Evolutionary conservation across 2,888 invertebrate species (phyloP), one percentile per base, ranked within the genome.

Genomic region (Pandemis heparana): DNA sequence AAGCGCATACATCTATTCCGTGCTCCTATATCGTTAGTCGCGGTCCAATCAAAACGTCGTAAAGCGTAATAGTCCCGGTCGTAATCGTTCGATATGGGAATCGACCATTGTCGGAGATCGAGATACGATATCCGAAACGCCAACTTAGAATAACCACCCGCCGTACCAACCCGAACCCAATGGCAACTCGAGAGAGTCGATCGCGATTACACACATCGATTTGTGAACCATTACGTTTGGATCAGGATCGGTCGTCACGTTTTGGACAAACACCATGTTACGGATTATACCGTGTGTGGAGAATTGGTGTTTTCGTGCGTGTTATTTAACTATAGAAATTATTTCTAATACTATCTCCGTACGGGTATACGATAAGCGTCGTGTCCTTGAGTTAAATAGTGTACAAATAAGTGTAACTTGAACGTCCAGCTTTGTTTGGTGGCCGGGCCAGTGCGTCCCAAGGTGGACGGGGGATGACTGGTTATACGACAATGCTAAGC

Each of bases 1-100:
- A 79, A 79, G 79, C 79, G 75, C 79, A 76, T 76, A 82, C 82
- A 76, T 79, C 80, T 81, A 83, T 87, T 88, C 82, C 92, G 92
- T 92, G 92, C 87, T 87, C 85, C 85, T 83, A 83, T 89, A 87
- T 89, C 88, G 90, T 92, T 92, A 89, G 91, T 89, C 84, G 82
- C 87, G 87, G 85, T 83, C 89, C 89, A 92, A 92, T 93, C 92
- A 89, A 90, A 94, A 82, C 82, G 85, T 90, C 89, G 89, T 92
- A 92, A 93, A 93, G 82, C 82, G 85, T 92, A 89, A 92, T 92
- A 85, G 89, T 85, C 84, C 85, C 84, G 86, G 84, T 88, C 85
- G 89, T 89, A 90, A 91, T 91, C 82, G 83, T 85, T 87, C 88
- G 92, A 91, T 92, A 92, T 92, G 93, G 93, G 93, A 92, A 94